Conservation (phyloP, 2,888 invertebrate species). For the Onchidella celtica region DNA sequence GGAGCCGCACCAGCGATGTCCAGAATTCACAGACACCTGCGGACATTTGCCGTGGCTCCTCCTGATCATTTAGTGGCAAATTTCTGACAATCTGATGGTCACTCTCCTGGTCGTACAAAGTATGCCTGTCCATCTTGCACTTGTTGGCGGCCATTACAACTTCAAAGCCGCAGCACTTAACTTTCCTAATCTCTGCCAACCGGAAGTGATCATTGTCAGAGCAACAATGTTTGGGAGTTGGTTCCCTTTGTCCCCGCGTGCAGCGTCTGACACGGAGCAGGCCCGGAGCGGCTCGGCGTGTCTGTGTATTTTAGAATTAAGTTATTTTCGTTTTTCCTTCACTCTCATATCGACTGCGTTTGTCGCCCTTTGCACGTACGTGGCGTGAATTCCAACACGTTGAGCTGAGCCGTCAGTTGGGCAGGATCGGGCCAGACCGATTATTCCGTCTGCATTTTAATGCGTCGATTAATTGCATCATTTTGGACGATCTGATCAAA, state of each 20-base stretch:
- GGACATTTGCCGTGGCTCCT: not conserved
- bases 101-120: too few species aligned
- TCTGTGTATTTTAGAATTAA: slow-evolving; percentile 28
- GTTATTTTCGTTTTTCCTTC: not conserved
- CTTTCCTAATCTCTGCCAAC: not conserved
- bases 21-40: too few species aligned
- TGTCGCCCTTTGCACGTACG: not conserved
- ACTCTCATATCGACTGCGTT: not conserved
- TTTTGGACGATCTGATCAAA: too few species aligned
- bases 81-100: not conserved
- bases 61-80: slow-evolving; percentile 5
- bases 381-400: too few species aligned
- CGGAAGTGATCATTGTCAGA: slow-evolving; percentile 43
- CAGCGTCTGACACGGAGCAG: slow-evolving; percentile 24
- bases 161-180: not conserved
- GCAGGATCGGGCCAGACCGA: too few species aligned
- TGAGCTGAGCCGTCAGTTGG: too few species aligned
- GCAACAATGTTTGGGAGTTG: slow-evolving; percentile 32
- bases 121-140: too few species aligned
- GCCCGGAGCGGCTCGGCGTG: too few species aligned
- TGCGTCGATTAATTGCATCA: too few species aligned
- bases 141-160: not conserved
- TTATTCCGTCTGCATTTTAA: too few species aligned
- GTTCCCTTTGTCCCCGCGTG: slow-evolving; percentile 31
- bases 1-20: too few species aligned